Evolutionary conservation across 2,797 vertebrate species (phyloP), one percentile per base, ranked within the genome.

Genomic region (Gorsachius magnificus): DNA sequence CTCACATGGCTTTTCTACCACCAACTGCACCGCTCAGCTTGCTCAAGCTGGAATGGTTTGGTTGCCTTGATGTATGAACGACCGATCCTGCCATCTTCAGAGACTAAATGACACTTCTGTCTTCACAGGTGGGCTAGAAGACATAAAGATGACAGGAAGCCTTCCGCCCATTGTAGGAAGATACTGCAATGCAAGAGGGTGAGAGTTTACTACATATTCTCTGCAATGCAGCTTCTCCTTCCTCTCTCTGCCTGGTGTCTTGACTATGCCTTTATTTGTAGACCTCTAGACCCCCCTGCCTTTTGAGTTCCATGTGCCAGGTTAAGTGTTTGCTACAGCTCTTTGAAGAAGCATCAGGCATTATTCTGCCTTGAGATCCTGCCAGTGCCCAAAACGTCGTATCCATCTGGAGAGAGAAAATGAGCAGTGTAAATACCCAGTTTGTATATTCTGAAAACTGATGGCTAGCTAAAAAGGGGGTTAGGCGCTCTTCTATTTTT

Each of bases 211-310:
- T 48, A 24, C 69, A 19, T 64, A 6, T 57, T 56, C 81, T 43
- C 58, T 76, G 35, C 48, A 53, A 9, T 51, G 54, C 31, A 53
- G 36, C 51, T 20, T 51, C 43, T 88, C 29, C 28, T 72, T 54
- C n/a, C 43, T 38, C n/a, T 74, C 8, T 56, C 9, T 31, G 16
- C 13, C 7, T 19, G 0, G 0, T 1, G 4, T 50, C 69, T 85
- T 53, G 57, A 29, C 16, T 50, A 5, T 29, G 28, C 36, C 20
- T 79, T 69, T 75, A 51, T 58, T 35, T 74, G 25, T 13, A 48
- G 43, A 57, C 36, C 33, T 43, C n/a, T 14, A 24, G 53, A 68
- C 8, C 15, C 16, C 16, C 28, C 11, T 14, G 5, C 50, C 33
- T 61, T 61, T 65, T 43, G 48, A 33, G 31, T 56, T 90, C 58